These are phyloP conservation scores for Antidorcas marsupialis DNA, from an alignment of 2,113 vertebrate genomes.

Conservation along the genomic window DNA sequence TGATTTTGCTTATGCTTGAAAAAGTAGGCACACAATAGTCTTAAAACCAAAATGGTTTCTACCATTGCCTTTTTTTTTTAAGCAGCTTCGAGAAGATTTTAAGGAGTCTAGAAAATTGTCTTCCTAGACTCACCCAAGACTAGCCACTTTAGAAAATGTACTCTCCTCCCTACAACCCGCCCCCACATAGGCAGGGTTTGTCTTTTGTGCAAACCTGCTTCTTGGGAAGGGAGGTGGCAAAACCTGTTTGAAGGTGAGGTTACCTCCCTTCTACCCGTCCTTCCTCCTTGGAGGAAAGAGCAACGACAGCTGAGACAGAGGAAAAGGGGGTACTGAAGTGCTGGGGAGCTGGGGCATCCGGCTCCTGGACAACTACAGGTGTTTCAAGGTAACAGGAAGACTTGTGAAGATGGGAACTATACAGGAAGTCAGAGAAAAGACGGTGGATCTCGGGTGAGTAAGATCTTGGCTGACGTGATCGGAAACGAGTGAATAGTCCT, in stretches of 20 bases:
- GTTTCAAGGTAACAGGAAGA: background rate
- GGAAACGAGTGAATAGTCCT: background rate
- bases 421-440: background rate
- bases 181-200: background rate
- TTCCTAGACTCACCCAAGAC: background rate
- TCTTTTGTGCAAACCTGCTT: slow-evolving; percentile 46
- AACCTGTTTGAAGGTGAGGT: slow-evolving; percentile 68
- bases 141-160: background rate
- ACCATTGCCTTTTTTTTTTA: background rate
- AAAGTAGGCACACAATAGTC: background rate
- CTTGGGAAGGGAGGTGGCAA: slow-evolving; percentile 47
- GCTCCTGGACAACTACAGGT: background rate
- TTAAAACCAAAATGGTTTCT: background rate
- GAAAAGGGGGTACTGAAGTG: background rate
- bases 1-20: background rate
- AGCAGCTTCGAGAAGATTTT: background rate
- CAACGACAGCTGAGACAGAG: slow-evolving; percentile 1
- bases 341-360: background rate
- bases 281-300: slow-evolving; percentile 10
- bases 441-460: slow-evolving; percentile 33
- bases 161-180: slow-evolving; percentile 14
- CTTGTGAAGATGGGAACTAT: slow-evolving; percentile 45
- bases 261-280: slow-evolving; percentile 24
- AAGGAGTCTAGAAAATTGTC: background rate
- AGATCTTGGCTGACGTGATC: background rate